Percentiles rank a stretch among this genome's conserved stretches.
Conservation (phyloP, 2,797 vertebrate species). For the Glyptemys insculpta region DNA sequence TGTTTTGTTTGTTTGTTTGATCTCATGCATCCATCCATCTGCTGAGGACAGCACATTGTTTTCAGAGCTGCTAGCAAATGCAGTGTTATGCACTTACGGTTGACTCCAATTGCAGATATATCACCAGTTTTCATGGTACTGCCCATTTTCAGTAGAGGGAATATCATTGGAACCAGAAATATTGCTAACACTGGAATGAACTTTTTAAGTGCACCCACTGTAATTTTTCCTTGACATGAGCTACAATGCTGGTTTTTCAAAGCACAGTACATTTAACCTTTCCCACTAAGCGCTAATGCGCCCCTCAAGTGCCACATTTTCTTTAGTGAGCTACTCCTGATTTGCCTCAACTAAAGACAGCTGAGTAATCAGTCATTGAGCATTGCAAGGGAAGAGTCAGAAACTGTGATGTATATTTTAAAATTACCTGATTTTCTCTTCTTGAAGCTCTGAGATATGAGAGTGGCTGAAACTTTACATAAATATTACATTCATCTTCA, state of each 20-base stretch:
- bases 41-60: not conserved
- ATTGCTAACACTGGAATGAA: not conserved
- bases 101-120: not conserved
- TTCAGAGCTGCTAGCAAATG: not conserved
- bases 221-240: not conserved
- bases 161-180: not conserved
- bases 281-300: not conserved
- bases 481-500: constrained; percentile 33
- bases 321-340: not conserved
- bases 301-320: not conserved
- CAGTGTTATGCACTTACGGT: rapidly evolving
- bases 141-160: not conserved
- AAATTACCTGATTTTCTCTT: not conserved
- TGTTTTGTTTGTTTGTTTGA: not conserved
- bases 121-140: not conserved
- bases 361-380: not conserved
- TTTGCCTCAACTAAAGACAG: not conserved
- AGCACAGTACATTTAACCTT: not conserved
- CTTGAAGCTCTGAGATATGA: constrained; percentile 61
- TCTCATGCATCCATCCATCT: not conserved
- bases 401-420: not conserved
- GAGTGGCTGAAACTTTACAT: constrained; percentile 36
- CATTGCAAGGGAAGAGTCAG: not conserved
- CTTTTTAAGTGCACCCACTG: not conserved
- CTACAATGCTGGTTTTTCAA: not conserved